Base-by-base conservation (phyloP, 2,113 vertebrate species). In the Cephalopholis sonnerati region DNA sequence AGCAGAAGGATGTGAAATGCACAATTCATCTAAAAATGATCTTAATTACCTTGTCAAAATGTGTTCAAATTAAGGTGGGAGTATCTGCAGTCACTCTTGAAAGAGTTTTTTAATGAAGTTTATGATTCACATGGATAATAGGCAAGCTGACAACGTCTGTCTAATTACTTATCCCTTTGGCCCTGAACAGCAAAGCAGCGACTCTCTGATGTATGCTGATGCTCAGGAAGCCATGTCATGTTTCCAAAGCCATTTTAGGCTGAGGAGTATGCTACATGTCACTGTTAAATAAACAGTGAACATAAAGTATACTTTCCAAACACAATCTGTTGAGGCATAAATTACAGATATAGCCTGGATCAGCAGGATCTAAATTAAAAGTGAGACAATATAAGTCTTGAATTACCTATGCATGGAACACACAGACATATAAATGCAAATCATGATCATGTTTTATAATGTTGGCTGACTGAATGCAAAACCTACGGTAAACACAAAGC, bases 111-210 rank as follows among this genome's bases (percentile, higher is more conserved):
- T 86, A 89, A 87, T 89, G 76, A 87, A 82, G 83, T 87, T 87
- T 78, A 81, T 79, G 77, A 89, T 90, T 89, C 87, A 61, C 71
- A 78, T 74, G 68, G 79, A 79, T 79, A 87, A 87, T 62, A 82
- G 67, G 78, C 51, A 67, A 54, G 78, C 75, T 78, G 79, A 91
- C 85, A 86, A 73, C 85, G 73, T 88, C 84, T 82, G 74, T 90
- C 76, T 92, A 90, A 93, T 92, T 82, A 89, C 68, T 55, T 44
- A 57, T 88, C 62, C 82, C 79, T 79, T 59, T 85, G 84, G 74
- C 84, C 77, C 84, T 61, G 58, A 85, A 75, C 81, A 22, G 57
- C 76, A 70, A 51, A 82, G 44, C 77, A 59, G 73, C 48, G 69
- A 57, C 50, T 84, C 79, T 88, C 71, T 24, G 73, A 55, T 65